Evolutionary conservation across 1,140 invertebrate species (phyloP).

Genomic region (Thalassaphorura encarpata): DNA sequence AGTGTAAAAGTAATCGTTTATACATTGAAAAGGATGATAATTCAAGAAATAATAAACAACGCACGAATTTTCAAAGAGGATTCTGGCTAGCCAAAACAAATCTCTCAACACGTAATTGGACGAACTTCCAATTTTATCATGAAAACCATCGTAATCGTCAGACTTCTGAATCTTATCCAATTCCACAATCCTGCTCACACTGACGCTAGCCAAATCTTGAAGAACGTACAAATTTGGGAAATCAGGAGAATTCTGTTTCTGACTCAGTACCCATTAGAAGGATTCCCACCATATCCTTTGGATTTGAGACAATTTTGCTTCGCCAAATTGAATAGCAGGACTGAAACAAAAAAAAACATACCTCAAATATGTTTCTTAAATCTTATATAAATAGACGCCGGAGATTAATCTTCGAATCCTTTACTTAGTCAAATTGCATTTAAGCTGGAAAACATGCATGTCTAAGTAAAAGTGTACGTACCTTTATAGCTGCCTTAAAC

Average conservation of each 20-base stretch:
- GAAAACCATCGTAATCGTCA: slow-evolving; percentile 10
- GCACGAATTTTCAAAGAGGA: slow-evolving; percentile 23
- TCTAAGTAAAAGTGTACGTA: slow-evolving; percentile 1
- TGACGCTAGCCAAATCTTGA: slow-evolving; percentile 19
- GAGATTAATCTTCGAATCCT: no score
- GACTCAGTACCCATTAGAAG: slow-evolving; percentile 18
- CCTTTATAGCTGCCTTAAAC: slow-evolving; percentile 20
- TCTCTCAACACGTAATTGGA: slow-evolving; percentile 15
- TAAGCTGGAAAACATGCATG: not conserved
- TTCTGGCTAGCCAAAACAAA: slow-evolving; percentile 18
- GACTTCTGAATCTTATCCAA: slow-evolving; percentile 5
- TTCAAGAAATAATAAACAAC: not conserved
- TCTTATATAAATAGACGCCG: no score
- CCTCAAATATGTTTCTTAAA: not conserved
- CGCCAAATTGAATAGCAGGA: slow-evolving; percentile 14
- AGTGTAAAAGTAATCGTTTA: not conserved
- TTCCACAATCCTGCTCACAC: slow-evolving; percentile 14
- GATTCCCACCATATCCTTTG: slow-evolving; percentile 18
- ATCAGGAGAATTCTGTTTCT: slow-evolving; percentile 10
- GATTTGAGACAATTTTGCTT: slow-evolving; percentile 16
- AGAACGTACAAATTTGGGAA: slow-evolving; percentile 18
- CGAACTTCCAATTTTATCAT: slow-evolving; percentile 15
- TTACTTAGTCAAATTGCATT: no score
- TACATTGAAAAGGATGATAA: not conserved
- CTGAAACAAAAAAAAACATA: slow-evolving; percentile 6